Conservation (phyloP, 2,113 vertebrate genomes). For the Podarcis raffonei region DNA sequence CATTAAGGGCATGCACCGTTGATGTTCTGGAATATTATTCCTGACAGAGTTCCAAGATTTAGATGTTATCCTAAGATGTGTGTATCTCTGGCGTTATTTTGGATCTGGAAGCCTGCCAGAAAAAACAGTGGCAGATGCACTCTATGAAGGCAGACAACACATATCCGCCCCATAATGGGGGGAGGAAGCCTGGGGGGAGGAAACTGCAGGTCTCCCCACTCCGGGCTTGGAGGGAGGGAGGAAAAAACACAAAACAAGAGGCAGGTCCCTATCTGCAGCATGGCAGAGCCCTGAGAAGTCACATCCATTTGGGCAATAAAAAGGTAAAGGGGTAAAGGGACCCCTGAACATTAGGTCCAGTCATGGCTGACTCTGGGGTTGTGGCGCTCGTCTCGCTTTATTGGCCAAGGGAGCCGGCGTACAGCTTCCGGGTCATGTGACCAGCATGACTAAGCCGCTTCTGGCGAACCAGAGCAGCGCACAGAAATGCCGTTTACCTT, state of each 20-base stretch:
- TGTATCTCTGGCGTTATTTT: conserved; percentile 2
- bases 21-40: background rate
- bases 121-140: conserved; percentile 8
- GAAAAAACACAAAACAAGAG: background rate
- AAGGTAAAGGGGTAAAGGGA: too few species aligned
- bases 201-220: background rate
- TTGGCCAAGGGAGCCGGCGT: too few species aligned
- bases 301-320: background rate
- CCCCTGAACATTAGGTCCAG: too few species aligned
- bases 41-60: conserved; percentile 23
- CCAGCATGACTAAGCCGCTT: too few species aligned
- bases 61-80: conserved; percentile 30
- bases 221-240: background rate
- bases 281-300: background rate
- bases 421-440: too few species aligned
- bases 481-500: too few species aligned
- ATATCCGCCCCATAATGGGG: background rate
- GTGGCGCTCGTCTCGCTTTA: too few species aligned
- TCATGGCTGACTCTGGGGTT: too few species aligned
- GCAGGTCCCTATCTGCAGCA: background rate
- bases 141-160: background rate
- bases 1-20: background rate
- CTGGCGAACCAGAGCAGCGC: too few species aligned
- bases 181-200: background rate
- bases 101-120: background rate